These are phyloP conservation scores for Apantesis nais DNA, from an alignment of 2,888 invertebrate genomes.

Conservation along the genomic window DNA sequence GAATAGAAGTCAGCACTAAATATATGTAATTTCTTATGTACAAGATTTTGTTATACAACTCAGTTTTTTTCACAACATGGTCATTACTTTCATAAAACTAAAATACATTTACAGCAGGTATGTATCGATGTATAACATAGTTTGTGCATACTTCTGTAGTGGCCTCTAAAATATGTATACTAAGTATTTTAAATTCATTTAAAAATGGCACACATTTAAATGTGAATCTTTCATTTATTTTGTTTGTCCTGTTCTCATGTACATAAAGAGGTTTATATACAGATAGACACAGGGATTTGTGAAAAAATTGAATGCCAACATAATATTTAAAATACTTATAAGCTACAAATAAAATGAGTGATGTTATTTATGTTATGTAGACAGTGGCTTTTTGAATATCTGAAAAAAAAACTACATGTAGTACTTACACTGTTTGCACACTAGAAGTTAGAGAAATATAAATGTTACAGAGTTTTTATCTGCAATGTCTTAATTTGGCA, in stretches of 20 bases:
- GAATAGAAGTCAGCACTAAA: background rate
- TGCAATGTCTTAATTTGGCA: conserved; percentile 80
- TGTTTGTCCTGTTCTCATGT: background rate
- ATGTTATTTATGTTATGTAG: conserved; percentile 7
- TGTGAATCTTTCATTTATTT: background rate
- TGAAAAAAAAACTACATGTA: conserved; percentile 1
- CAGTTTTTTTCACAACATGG: background rate
- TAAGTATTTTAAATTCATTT: background rate
- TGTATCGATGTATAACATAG: background rate
- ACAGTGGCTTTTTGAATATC: conserved; percentile 4
- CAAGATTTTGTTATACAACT: background rate
- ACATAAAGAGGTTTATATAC: background rate
- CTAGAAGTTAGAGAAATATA: conserved; percentile 17
- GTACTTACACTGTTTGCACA: conserved; percentile 14
- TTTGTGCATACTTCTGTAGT: background rate
- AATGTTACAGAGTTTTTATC: conserved; percentile 13
- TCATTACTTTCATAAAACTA: background rate
- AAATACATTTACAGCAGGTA: background rate
- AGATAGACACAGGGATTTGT: too few relatives aligned
- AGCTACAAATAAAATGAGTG: background rate
- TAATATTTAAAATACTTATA: background rate
- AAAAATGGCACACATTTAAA: background rate
- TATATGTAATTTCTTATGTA: background rate
- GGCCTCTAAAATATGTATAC: background rate
- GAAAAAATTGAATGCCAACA: background rate